A percentile compares a stretch with the other conserved stretches of the same genome.
phyloP scores from a whole-genome alignment of 2,888 invertebrate species.

The Agriotes lineatus region DNA sequence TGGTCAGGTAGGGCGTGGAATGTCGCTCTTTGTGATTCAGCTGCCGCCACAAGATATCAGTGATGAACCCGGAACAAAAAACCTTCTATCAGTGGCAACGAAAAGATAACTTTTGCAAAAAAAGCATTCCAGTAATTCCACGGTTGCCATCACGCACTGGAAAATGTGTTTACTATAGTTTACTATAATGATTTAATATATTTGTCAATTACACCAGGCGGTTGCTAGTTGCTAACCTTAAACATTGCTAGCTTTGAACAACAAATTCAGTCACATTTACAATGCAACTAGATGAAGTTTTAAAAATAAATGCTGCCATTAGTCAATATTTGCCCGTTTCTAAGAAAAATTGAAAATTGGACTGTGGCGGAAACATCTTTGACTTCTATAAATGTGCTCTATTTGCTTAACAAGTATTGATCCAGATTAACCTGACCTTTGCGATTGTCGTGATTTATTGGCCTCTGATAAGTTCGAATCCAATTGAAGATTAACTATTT shows the following conservation, averaged over 20 bases:
- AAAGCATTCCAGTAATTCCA: neutral
- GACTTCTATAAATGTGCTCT: neutral
- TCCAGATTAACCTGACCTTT: constrained; percentile 18
- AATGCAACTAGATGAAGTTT: no score
- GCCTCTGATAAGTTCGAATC: constrained; percentile 7
- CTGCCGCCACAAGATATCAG: no score
- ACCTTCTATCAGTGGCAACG: neutral
- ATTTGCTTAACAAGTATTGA: constrained; percentile 9
- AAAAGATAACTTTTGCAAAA: neutral
- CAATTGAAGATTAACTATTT: neutral
- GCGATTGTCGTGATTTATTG: constrained; percentile 12
- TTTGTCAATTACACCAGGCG: constrained; percentile 3
- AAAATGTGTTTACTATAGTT: constrained; percentile 18
- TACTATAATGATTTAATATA: constrained; percentile 18
- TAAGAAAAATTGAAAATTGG: neutral
- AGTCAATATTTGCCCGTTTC: no score
- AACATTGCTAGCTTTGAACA: no score
- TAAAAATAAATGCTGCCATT: no score
- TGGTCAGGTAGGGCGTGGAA: neutral
- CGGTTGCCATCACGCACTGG: neutral
- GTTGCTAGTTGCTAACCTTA: no score
- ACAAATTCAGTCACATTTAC: no score
- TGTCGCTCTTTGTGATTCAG: neutral
- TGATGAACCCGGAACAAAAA: no score
- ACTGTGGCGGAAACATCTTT: neutral